Evolutionary conservation across 2,113 vertebrate genomes (phyloP), one percentile per base, ranked within the genome.

Genomic region (Onychostoma macrolepis): DNA sequence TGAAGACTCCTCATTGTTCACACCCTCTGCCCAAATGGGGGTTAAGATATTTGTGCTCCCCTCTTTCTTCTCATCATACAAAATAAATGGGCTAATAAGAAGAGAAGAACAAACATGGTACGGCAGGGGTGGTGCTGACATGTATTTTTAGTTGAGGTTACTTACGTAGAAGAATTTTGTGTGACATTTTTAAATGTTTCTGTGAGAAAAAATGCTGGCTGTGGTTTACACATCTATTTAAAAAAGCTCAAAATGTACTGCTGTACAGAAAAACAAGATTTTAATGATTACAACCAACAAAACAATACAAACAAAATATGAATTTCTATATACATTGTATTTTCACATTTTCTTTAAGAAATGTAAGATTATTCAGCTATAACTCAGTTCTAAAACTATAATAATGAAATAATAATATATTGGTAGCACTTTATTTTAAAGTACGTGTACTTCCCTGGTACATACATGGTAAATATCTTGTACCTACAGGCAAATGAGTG

Each of bases 1-100:
- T 74, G 86, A 92, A 88, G 91, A 86, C 43, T 28, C 85, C 87
- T 86, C 89, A 80, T 87, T 87, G 83, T 87, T 87, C 41, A 78
- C 65, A 83, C 83, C 76, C 79, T 26, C 26, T 74, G 76, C 72
- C 74, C 65, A 86, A 81, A 87, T 69, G 19, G 3, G 61, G 48
- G 41, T 80, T 26, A 24, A 63, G 72, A 85, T 83, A 74, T 12
- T 33, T 83, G 30, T 63, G 45, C 65, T 56, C 19, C 45, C 41
- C 28, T 86, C 30, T 50, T 4, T 10, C 17, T 19, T 63, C 24
- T 77, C 80, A 67, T 67, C 48, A 43, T 69, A 9, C 45, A 65
- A 33, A 50, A 74, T 26, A 41, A 45, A 67, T 10, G 28, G 15
- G 38, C 65, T 53, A 26, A 19, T 69, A 17, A 45, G 13, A 13